Base-by-base conservation (phyloP, 35 echinoderm and acorn worm species). In the Apostichopus japonicus region DNA sequence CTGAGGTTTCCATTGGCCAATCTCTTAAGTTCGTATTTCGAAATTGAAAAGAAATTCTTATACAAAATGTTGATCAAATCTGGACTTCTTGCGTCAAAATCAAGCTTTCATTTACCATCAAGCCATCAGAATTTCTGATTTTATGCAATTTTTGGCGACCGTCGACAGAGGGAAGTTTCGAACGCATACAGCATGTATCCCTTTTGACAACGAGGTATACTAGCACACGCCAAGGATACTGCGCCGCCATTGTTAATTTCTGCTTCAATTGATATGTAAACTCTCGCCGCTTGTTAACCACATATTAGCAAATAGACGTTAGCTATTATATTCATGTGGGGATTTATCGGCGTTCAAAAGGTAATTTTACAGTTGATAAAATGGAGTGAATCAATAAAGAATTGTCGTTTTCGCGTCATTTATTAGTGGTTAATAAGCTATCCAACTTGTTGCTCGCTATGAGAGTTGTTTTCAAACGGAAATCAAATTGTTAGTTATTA, bases 351-450 rank as follows among this genome's bases (percentile, higher is more conserved):
- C 54, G 0, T 57, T 24, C 81, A 58, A 22, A 75, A 75, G 15
- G 54, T 84, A 84, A 84, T 84, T 44, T 44, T 84, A 84, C 81
- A 58, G 53, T 84, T 84, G 15, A 24, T 57, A 84, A 84, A 22
- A n/a, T n/a, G 53, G 16, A 75, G 6, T 75, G 21, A 19, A n/a
- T 75, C 71, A 23, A 75, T n/a, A 75, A 75, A 19, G n/a, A 44
- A 44, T 44, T 44, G 2, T 75, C n/a, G 15, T n/a, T 75, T 19
- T n/a, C 7, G 71, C 71, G 71, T 23, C 22, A 19, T 75, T 75
- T 75, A 84, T 84, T n/a, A 84, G 81, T 16, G 55, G 81, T 57
- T 57, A 84, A 84, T 57, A 84, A 56, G 81, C 19, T 84, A 59
- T 52, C 19, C 71, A 84, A 84, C 81, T 84, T 84, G 81, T 84